phyloP scores from a whole-genome alignment of 30 jellyfish, hydroid and myxozoan genomes.

The Hydractinia echinata region DNA sequence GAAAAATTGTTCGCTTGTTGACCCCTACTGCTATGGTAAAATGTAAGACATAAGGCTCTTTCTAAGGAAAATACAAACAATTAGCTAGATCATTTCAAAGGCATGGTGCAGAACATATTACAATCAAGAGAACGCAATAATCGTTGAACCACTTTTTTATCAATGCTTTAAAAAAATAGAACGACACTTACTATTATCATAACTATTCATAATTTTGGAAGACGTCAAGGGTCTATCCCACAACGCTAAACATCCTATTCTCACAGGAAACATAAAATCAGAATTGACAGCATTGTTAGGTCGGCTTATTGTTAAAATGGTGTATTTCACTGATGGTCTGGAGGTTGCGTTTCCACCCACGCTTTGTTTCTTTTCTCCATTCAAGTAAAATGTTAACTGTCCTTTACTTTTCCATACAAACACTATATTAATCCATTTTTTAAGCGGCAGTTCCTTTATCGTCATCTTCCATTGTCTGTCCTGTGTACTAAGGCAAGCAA shows the following conservation, averaged over 20 bases:
- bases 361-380: constrained; percentile 54
- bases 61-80: too few relatives aligned
- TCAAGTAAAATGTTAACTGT: constrained; percentile 46
- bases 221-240: constrained; percentile 92
- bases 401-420: constrained; percentile 87
- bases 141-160: too few relatives aligned
- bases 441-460: constrained; percentile 51
- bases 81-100: too few relatives aligned
- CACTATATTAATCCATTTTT: constrained; percentile 63
- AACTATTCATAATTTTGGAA: constrained; percentile 62
- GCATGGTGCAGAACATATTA: too few relatives aligned
- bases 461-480: constrained; percentile 88
- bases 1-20: too few relatives aligned
- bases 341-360: not conserved
- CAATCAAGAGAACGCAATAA: too few relatives aligned
- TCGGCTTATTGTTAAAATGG: constrained; percentile 75
- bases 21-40: too few relatives aligned
- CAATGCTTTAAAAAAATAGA: too few relatives aligned
- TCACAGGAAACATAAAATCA: constrained; percentile 80
- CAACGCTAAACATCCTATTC: constrained; percentile 63
- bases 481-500: constrained; percentile 68
- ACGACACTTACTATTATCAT: constrained; percentile 30
- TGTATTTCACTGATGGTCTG: constrained; percentile 63
- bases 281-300: constrained; percentile 87
- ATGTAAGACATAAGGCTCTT: too few relatives aligned